Base-by-base conservation (phyloP, 2,113 vertebrate species). In the Rana temporaria region DNA sequence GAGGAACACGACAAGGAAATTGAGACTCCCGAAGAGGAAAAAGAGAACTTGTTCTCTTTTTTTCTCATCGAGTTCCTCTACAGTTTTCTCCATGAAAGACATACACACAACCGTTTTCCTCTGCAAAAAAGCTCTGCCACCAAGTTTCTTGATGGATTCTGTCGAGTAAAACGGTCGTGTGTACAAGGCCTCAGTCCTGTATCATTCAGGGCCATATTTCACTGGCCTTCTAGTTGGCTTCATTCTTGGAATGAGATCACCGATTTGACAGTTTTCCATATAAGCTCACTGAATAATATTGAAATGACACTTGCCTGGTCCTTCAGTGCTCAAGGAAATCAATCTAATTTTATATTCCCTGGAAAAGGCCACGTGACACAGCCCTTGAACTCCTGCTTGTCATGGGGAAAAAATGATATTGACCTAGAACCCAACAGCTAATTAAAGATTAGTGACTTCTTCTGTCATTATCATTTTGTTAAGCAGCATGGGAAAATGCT, bases 271-370 rank as follows among this genome's bases (percentile, higher is more conserved):
- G 9, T 12, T n/a, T 19, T 67, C 48, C 11, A 17, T 65, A 56
- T 55, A 19, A 67, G 26, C 76, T n/a, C 18, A 56, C 30, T 56
- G 34, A 78, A 78, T 8, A 24, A 57, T 76, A 67, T 63, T 76
- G 80, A 76, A 60, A 12, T 81, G 38, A 81, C 57, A 71, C 38
- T 32, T 60, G 52, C 81, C 53, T 65, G 30, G 53, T 74, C 26
- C 53, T 65, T 19, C 70, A 57, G 19, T 68, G 71, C 52, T 68
- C 48, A 55, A 18, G 56, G 34, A 68, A 71, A 68, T 67, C 32
- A 83, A 76, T 83, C 32, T 82, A 24, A 56, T 82, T 68, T 83
- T 42, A 16, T n/a, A 34, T 62, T 75, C 26, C 32, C 26, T 62
- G 8, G 38, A 72, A 72, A 81, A 72, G 24, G 38, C 38, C 59